phyloP scores from a whole-genome alignment of 2,113 vertebrate species.

The Tyto alba region DNA sequence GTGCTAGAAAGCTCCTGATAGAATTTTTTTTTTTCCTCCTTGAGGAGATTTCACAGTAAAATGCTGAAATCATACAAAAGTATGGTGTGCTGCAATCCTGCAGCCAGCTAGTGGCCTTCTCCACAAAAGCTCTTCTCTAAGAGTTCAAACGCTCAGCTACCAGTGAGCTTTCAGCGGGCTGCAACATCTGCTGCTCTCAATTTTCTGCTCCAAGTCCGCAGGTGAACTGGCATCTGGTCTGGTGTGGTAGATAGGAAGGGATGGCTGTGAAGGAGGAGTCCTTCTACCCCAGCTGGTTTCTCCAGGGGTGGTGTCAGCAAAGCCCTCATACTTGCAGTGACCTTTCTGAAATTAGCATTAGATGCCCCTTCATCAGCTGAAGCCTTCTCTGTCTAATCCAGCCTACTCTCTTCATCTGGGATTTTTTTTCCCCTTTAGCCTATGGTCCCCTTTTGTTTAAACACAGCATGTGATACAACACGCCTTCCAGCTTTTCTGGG shows the following conservation, averaged over 20 bases:
- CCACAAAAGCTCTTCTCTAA: background rate
- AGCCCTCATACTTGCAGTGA: background rate
- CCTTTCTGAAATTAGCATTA: background rate
- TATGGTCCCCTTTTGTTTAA: background rate
- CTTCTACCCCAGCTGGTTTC: background rate
- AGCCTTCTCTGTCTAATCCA: background rate
- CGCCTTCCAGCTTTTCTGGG: background rate
- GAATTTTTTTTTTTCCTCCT: background rate
- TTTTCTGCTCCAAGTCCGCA: conserved; percentile 10
- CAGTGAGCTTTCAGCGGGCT: background rate
- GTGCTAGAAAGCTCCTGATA: background rate
- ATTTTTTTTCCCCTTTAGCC: background rate
- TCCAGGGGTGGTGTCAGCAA: background rate
- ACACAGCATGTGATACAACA: accelerated
- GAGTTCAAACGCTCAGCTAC: background rate
- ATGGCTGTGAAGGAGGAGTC: background rate
- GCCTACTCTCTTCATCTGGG: background rate
- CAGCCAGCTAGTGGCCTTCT: background rate
- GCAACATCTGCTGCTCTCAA: conserved; percentile 33
- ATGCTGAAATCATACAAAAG: background rate
- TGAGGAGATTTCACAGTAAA: background rate
- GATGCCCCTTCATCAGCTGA: background rate
- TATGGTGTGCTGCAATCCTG: background rate
- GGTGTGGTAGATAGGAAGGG: background rate
- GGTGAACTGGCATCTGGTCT: conserved; percentile 26